Base-by-base conservation (phyloP, 2,797 vertebrate genomes). In the Lepus oiostolus region DNA sequence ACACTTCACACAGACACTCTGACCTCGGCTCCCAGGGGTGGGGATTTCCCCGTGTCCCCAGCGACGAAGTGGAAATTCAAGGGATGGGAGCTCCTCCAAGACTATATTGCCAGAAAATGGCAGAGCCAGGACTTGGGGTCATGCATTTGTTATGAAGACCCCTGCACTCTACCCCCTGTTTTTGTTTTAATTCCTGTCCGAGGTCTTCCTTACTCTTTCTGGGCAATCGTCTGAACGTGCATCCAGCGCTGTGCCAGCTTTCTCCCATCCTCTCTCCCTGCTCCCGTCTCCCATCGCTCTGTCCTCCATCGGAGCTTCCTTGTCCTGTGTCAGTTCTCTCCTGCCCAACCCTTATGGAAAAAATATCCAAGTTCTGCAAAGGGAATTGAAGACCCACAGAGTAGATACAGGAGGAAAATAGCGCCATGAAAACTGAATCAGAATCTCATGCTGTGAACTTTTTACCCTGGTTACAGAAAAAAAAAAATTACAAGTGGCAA, bases 401-500 rank as follows among this genome's bases (percentile, higher is more conserved):
- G 21, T 22, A 85, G 50, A 95, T 14, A 54, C 21, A 93, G 28
- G 13, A 35, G n/a, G 30, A 65, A 81, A 90, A 88, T 24, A 76
- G 19, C 12, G 67, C 58, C 24, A 35, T 54, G 54, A 90, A 83
- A 94, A 76, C 16, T 52, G 12, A 88, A 32, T 47, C 16, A 42
- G 12, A 88, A 32, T 52, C 87, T 89, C 67, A 30, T 38, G 35
- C 26, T 70, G 26, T 87, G 28, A 94, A 24, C 32, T 93, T 91
- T 68, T 70, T 76, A 83, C 16, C 26, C 72, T 81, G 22, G 76
- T 85, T 74, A 95, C 54, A 58, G 19, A 58, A 58, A 16, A 16
- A 88, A 35, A 87, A 92, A 88, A 77, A 47, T n/a, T 72, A 85
- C 68, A 91, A 91, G 3, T 70, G 67, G 52, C 30, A 90, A 94